These are phyloP conservation scores for Epinephelus malabaricus DNA, from an alignment of 2,797 vertebrate species.

Conservation along the genomic window DNA sequence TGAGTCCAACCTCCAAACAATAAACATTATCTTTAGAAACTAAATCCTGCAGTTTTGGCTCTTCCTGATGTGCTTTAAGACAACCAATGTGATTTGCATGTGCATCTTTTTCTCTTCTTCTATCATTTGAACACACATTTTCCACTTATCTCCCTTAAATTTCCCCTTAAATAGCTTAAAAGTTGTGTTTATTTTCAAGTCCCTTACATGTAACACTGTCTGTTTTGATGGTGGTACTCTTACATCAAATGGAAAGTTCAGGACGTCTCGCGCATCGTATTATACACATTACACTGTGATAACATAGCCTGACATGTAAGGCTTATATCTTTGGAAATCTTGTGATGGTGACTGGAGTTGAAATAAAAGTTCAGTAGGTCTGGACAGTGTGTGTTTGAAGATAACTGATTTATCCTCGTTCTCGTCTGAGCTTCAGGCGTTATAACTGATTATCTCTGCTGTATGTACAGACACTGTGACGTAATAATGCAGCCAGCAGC, in stretches of 20 bases:
- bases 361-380: neutral
- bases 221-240: too few relatives aligned
- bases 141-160: neutral
- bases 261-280: too few relatives aligned
- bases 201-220: too few relatives aligned
- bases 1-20: too few relatives aligned
- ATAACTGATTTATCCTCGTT: neutral
- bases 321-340: neutral
- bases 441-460: conserved; percentile 1
- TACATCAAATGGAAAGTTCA: neutral
- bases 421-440: conserved; percentile 7
- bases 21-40: too few relatives aligned
- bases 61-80: too few relatives aligned
- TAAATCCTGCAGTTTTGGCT: too few relatives aligned
- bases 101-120: neutral
- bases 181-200: neutral
- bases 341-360: neutral
- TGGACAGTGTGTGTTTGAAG: neutral
- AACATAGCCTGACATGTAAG: too few relatives aligned
- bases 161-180: neutral
- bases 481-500: too few relatives aligned
- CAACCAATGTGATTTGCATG: too few relatives aligned
- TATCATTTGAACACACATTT: neutral
- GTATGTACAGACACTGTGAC: too few relatives aligned
- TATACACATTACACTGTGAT: neutral